Conservation (phyloP, 1,140 invertebrate genomes). For the Nephila pilipes region DNA sequence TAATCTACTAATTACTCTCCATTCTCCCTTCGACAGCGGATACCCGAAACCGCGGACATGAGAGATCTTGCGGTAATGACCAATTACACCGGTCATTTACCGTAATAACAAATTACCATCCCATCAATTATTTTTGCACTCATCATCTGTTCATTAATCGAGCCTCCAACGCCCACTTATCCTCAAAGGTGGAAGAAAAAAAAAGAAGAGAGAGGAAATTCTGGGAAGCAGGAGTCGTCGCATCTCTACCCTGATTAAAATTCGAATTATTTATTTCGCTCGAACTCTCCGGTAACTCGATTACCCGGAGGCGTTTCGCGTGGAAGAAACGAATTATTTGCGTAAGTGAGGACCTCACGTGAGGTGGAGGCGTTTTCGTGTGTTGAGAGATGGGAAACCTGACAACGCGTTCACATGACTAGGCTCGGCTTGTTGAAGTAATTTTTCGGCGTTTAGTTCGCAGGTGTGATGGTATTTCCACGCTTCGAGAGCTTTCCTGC, state of each 20-base stretch:
- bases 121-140: neutral
- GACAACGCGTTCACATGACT: neutral
- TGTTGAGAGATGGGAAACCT: conserved; percentile 15
- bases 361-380: neutral
- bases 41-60: no score
- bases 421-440: conserved; percentile 6
- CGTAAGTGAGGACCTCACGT: neutral
- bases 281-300: neutral
- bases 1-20: no score
- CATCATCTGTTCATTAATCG: neutral
- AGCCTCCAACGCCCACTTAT: neutral
- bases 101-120: no score
- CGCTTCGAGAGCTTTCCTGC: neutral
- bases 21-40: no score
- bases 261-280: conserved; percentile 40
- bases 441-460: conserved; percentile 7
- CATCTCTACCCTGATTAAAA: neutral
- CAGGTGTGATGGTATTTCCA: neutral
- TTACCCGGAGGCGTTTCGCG: neutral
- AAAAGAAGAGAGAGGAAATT: no score
- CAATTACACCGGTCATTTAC: no score
- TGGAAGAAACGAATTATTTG: neutral
- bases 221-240: neutral
- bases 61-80: no score
- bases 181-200: neutral